A percentile compares a stretch with the other conserved stretches of the same genome.
Evolutionary conservation across 2,888 invertebrate species (phyloP).

Genomic region (Schizaphis graminum): DNA sequence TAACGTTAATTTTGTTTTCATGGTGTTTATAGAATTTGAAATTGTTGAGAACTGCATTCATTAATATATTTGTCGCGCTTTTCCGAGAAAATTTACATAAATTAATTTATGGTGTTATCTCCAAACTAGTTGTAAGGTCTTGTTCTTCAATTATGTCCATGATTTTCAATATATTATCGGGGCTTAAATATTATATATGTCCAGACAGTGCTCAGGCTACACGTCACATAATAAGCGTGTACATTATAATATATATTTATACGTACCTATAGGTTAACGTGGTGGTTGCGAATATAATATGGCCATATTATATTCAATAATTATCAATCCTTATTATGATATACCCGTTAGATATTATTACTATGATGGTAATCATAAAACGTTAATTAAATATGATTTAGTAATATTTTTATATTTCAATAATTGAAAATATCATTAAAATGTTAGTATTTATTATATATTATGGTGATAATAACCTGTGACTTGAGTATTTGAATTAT

Average conservation of each 20-base stretch:
- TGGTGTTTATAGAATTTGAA: neutral
- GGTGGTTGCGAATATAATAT: neutral
- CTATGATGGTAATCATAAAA: neutral
- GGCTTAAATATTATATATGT: slow-evolving; percentile 27
- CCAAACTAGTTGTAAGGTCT: slow-evolving; percentile 21
- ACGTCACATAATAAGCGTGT: neutral
- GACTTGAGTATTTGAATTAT: neutral
- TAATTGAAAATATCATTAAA: neutral
- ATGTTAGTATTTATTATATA: neutral
- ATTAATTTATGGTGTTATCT: neutral
- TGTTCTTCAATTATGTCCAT: slow-evolving; percentile 18
- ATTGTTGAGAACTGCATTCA: slow-evolving; percentile 15
- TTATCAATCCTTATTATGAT: slow-evolving; percentile 7
- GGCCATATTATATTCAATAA: neutral
- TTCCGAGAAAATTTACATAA: slow-evolving; percentile 16
- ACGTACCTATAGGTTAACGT: neutral
- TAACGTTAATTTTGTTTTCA: neutral
- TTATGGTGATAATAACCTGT: neutral
- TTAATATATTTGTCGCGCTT: slow-evolving; percentile 25
- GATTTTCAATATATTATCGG: slow-evolving; percentile 22
- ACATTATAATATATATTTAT: neutral
- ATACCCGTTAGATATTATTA: slow-evolving; percentile 20
- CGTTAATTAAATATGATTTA: slow-evolving; percentile 35
- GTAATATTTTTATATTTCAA: neutral
- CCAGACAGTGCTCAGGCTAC: neutral